Percentiles rank a stretch among this genome's conserved stretches.
These are phyloP conservation scores for Eufriesea mexicana DNA, from an alignment of 1,140 invertebrate genomes.

Conservation along the genomic window DNA sequence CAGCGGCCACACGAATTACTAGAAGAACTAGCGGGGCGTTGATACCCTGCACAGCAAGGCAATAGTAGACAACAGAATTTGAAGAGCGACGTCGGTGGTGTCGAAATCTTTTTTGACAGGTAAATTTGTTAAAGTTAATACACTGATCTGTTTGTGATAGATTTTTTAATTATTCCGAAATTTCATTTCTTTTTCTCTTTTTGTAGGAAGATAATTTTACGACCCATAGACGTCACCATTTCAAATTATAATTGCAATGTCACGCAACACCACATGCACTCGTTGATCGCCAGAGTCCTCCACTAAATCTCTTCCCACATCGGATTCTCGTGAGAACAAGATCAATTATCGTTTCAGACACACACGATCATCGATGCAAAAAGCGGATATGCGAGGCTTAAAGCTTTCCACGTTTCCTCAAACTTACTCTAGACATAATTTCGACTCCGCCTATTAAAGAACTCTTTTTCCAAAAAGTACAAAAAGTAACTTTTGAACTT, in stretches of 20 bases:
- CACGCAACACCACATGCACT: constrained; percentile 74
- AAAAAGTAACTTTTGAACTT: neutral
- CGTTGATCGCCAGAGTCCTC: constrained; percentile 51
- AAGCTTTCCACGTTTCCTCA: neutral
- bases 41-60: constrained; percentile 58
- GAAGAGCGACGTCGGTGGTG: constrained; percentile 50
- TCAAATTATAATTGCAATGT: constrained; percentile 59
- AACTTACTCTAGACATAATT: neutral
- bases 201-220: constrained; percentile 25
- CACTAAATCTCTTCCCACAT: neutral
- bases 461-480: neutral
- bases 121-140: neutral
- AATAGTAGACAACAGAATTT: constrained; percentile 58
- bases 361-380: constrained; percentile 33
- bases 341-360: neutral
- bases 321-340: neutral
- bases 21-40: constrained; percentile 60
- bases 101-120: neutral
- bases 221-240: constrained; percentile 43
- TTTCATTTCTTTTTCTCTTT: neutral
- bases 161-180: neutral
- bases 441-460: neutral
- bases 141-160: neutral
- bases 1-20: constrained; percentile 67
- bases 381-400: constrained; percentile 47